Base-by-base conservation (phyloP, 1,140 invertebrate species). In the Drosophila nannoptera region DNA sequence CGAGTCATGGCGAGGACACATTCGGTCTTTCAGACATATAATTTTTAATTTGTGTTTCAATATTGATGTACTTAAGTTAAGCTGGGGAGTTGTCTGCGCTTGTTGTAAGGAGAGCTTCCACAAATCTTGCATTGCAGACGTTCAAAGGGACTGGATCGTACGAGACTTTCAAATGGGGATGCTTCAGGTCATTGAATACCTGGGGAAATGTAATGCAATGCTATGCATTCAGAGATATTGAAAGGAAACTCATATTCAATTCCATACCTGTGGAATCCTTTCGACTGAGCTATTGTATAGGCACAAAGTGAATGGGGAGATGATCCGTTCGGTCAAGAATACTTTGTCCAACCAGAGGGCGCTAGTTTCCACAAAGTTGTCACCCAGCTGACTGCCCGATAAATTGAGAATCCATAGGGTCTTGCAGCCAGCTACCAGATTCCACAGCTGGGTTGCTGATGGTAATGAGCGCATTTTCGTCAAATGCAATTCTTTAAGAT, bases 401-500 rank as follows among this genome's bases (percentile, higher is more conserved):
- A 83, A 31, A 9, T 73, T 63, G 0, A 83, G 75, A 0, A 77
- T 8, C 22, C 46, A 72, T 0, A 78, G 29, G 0, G 4, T 22
- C 5, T 8, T 29, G 9, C 77, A 67, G 0, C n/a, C 22, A 0
- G 12, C 50, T 0, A 83, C 59, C 5, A 60, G 43, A 2, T 67
- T 33, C 78, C 78, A 83, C 5, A 83, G 11, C 9, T 75, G 53
- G 6, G 11, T 46, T 32, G 75, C 33, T 0, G 59, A 54, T 2
- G 78, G 78, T 14, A 83, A 4, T 6, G 62, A 40, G 0, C 72
- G 68, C 78, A 83, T 83, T 11, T 66, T 61, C 8, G 78, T 46
- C 7, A 83, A 49, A 43, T 83, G 68, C 35, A 83, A 43, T 7
- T 83, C 75, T 35, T 83, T 61, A 11, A 83, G 38, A 22, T 64